Evolutionary conservation across 2,888 invertebrate species (phyloP).

Genomic region (Muschampia plurimacula): DNA sequence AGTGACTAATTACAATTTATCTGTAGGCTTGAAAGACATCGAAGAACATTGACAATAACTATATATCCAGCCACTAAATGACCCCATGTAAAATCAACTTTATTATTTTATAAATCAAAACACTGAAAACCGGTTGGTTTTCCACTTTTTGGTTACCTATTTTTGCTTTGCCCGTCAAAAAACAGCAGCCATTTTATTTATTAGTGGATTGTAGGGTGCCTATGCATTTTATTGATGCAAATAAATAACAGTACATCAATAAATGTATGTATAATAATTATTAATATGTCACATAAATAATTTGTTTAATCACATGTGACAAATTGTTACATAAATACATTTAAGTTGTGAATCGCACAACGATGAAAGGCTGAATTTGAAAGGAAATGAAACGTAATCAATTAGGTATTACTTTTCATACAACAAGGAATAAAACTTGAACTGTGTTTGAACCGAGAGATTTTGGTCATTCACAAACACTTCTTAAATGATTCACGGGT

Average conservation of each 20-base stretch:
- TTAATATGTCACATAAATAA: too few relatives aligned
- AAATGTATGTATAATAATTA: too few relatives aligned
- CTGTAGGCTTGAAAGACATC: not conserved
- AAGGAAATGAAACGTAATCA: too few relatives aligned
- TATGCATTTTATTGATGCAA: too few relatives aligned
- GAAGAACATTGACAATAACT: not conserved
- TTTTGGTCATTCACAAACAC: conserved; percentile 36
- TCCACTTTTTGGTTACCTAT: too few relatives aligned
- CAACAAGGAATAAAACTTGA: not conserved
- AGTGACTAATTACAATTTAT: too few relatives aligned
- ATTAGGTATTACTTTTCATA: not conserved
- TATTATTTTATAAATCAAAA: not conserved
- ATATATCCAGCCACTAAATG: not conserved
- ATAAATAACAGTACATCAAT: too few relatives aligned
- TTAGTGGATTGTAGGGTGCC: too few relatives aligned
- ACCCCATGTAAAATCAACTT: not conserved
- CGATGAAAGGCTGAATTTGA: too few relatives aligned
- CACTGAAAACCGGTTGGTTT: not conserved
- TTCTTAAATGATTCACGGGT: conserved; percentile 16
- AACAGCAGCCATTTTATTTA: too few relatives aligned
- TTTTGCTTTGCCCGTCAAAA: too few relatives aligned
- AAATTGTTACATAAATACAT: not conserved
- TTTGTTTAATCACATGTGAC: too few relatives aligned
- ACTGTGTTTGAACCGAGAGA: not conserved
- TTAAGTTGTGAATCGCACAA: not conserved